Conservation (phyloP, 2,797 vertebrate species). For the Masticophis lateralis region DNA sequence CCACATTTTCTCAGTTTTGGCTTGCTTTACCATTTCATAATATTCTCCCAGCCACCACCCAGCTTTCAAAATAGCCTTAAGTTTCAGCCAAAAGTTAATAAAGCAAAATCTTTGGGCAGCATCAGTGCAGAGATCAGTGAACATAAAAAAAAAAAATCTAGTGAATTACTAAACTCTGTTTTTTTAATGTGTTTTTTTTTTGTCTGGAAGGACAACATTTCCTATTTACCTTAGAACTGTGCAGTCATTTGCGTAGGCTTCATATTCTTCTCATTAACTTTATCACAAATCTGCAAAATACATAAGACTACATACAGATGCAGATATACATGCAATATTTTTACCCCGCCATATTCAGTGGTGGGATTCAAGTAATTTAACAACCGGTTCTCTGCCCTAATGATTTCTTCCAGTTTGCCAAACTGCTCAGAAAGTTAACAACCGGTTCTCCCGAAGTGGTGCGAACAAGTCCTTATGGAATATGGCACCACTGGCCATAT, state of each 20-base stretch:
- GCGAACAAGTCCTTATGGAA: too few relatives aligned
- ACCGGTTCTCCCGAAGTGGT: too few relatives aligned
- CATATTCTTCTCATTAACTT: neutral
- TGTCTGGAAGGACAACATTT: neutral
- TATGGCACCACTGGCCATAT: neutral
- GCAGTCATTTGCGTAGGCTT: neutral
- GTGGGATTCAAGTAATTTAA: too few relatives aligned
- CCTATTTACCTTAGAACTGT: neutral
- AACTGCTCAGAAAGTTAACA: too few relatives aligned
- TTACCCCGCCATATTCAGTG: neutral
- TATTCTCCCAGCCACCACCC: neutral
- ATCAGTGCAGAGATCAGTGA: conserved; percentile 27
- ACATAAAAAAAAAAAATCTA: conserved; percentile 21
- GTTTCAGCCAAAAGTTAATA: conserved; percentile 33
- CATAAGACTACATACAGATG: neutral
- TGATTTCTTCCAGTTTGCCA: too few relatives aligned
- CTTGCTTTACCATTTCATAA: neutral
- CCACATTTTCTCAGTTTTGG: neutral
- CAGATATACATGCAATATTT: neutral
- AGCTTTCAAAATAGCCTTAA: conserved; percentile 16
- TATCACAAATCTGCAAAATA: neutral
- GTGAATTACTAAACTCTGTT: neutral
- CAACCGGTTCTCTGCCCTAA: too few relatives aligned
- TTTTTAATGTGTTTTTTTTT: neutral
- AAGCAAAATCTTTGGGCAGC: conserved; percentile 2